These are phyloP conservation scores for Choloepus didactylus DNA, from an alignment of 2,797 vertebrate genomes.

Conservation along the genomic window DNA sequence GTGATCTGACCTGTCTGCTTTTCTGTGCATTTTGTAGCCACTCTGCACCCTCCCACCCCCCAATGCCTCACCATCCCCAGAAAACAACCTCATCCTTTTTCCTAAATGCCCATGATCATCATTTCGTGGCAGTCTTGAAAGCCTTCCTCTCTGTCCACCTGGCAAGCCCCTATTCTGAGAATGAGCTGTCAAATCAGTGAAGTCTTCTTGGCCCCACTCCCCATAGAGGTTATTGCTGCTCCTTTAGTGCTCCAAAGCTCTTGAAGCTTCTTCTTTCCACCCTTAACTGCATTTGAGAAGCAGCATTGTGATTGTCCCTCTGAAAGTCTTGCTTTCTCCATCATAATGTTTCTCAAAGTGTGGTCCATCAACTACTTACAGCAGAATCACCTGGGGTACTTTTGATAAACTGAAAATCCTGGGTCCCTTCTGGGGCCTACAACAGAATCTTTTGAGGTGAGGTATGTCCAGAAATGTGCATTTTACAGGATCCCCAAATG, in stretches of 20 bases:
- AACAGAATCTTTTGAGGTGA: background rate
- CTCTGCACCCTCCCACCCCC: background rate
- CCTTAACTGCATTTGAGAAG: background rate
- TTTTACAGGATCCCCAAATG: background rate
- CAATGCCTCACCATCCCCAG: background rate
- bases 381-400: background rate
- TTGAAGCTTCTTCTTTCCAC: background rate
- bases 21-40: background rate
- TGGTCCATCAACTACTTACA: background rate
- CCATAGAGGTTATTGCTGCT: background rate
- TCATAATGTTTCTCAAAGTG: background rate
- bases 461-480: background rate
- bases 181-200: background rate
- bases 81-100: background rate
- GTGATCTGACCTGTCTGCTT: background rate
- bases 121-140: background rate
- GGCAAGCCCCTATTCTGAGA: background rate
- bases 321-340: slow-evolving; percentile 21
- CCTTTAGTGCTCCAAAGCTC: background rate
- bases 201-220: background rate
- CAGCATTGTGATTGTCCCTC: background rate
- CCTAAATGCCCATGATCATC: background rate
- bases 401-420: background rate
- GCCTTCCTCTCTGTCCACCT: background rate
- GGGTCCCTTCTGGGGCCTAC: background rate